A percentile compares a stretch with the other conserved stretches of the same genome.
These are phyloP conservation scores for Calephelis perditalis DNA, from an alignment of 2,888 invertebrate genomes.

Conservation along the genomic window DNA sequence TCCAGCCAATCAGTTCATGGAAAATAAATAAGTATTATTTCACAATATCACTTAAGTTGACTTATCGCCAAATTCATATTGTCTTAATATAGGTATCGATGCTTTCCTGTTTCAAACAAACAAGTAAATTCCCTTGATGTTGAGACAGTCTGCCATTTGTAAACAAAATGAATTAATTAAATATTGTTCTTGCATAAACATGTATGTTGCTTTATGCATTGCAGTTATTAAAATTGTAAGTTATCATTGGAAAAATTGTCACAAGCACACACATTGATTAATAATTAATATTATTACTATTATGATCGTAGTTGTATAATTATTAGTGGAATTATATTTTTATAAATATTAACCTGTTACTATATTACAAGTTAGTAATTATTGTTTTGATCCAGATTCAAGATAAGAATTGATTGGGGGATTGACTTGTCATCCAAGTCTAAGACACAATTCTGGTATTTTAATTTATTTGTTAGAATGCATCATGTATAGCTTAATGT, in stretches of 20 bases:
- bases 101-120: no score
- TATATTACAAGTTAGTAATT: not conserved
- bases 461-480: conserved; percentile 9
- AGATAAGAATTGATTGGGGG: not conserved
- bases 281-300: no score
- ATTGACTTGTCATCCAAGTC: not conserved
- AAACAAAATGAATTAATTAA: not conserved
- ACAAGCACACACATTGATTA: no score
- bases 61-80: no score
- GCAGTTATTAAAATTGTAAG: not conserved
- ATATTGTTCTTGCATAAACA: not conserved
- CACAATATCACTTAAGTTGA: no score
- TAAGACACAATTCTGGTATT: not conserved
- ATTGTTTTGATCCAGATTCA: not conserved
- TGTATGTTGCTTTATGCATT: conserved; percentile 5
- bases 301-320: no score
- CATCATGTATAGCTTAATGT: conserved; percentile 58
- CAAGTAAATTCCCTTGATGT: not conserved
- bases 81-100: no score
- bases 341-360: not conserved
- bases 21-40: no score
- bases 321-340: not conserved
- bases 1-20: no score
- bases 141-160: not conserved
- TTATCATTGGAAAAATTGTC: no score